Conservation (phyloP, 2,888 invertebrate species). For the Heteropelma amictum region DNA sequence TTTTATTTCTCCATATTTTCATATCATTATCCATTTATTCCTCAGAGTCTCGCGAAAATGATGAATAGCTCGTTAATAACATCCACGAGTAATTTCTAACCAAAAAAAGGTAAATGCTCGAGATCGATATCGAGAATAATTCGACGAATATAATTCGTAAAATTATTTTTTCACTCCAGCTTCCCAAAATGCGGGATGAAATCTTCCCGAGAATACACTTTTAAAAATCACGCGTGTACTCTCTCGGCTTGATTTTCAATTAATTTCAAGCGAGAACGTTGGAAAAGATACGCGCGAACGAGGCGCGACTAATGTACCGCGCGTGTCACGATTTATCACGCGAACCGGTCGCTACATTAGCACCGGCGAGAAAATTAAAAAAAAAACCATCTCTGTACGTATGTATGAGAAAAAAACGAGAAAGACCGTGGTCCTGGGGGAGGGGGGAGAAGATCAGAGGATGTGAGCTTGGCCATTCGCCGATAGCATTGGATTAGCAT, state of each 20-base stretch:
- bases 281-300: constrained; percentile 67
- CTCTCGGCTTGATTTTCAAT: constrained; percentile 69
- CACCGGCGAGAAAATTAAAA: too few species aligned
- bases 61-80: constrained; percentile 26
- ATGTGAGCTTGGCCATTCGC: constrained; percentile 28
- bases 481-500: constrained; percentile 64
- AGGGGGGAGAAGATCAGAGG: constrained; percentile 11
- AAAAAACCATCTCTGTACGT: neutral
- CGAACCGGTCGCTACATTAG: constrained; percentile 51
- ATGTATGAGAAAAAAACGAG: constrained; percentile 3
- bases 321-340: constrained; percentile 68
- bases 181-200: too few species aligned
- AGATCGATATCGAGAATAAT: neutral
- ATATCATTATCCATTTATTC: neutral
- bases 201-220: too few species aligned
- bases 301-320: constrained; percentile 65
- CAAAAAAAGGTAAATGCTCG: too few species aligned
- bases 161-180: neutral
- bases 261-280: constrained; percentile 63
- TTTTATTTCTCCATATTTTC: neutral
- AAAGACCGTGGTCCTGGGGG: neutral
- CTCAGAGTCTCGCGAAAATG: constrained; percentile 16
- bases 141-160: neutral
- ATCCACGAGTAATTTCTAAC: constrained; percentile 10
- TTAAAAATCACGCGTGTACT: constrained; percentile 47